Base-by-base conservation (phyloP, 2,797 vertebrate genomes). In the Melanotaenia pygmaea region DNA sequence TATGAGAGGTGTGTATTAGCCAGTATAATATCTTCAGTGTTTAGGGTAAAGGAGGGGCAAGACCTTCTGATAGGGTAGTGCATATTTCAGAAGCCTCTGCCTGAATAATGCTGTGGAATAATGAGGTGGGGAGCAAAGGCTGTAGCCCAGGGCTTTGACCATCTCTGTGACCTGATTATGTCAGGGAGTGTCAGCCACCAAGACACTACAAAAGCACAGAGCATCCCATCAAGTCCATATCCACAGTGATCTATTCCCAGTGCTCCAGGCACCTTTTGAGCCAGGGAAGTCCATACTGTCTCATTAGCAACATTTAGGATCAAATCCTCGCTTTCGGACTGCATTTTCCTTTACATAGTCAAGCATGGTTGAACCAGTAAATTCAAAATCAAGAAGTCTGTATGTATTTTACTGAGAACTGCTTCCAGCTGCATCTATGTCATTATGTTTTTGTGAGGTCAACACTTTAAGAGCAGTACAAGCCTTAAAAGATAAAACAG, bases 161-260 rank as follows among this genome's bases (percentile, higher is more conserved):
- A 74, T 94, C 95, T 96, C 94, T 84, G 94, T 97, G 96, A 96
- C 96, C 96, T 96, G 96, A 96, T 97, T 96, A 95, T 95, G 95
- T 96, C 95, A 94, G 89, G 90, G 84, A 93, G 92, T 94, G 95
- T 96, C 96, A 95, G 95, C 93, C 94, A 93, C 93, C 88, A 92
- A 96, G 94, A 96, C 95, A 94, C 95, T 95, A 95, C 95, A 95
- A 95, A 96, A 95, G 94, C 94, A 93, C 92, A 95, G 93, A 62
- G 85, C 94, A 93, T 95, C 94, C 93, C 94, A 93, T 95, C 95
- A 95, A 96, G 94, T 93, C 93, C 93, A 90, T 90, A 92, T 94
- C 93, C 93, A 91, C 92, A 88, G 87, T 93, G 92, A 95, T 96
- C 94, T 92, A 91, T 92, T 64, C 66, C 86, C 77, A 77, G 89